Base-by-base conservation (phyloP, 1,140 invertebrate genomes). In the Hyles vespertilio region DNA sequence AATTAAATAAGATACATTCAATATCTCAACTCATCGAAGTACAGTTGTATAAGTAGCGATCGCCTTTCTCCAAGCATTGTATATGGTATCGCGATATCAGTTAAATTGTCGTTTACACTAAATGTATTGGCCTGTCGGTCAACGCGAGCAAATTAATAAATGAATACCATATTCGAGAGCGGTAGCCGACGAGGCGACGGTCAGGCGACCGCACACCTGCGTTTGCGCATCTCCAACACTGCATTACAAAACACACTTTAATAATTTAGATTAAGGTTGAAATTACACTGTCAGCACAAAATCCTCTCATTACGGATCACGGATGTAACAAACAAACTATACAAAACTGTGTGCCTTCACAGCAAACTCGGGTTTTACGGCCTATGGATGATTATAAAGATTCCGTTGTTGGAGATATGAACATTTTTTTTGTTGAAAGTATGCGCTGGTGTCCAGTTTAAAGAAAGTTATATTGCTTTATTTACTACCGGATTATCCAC, bases 81-180 rank as follows among this genome's bases (percentile, higher is more conserved):
- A 8, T 34, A 51, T 33, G 33, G 32, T 51, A 34, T 51, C 32
- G 9, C 32, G 34, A 51, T 34, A 51, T 34, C 50, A 51, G 11
- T 51, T 32, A 51, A 34, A 34, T 51, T 51, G 34, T 34, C 50
- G 9, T 34, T 50, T 32, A 32, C 22, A 63, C 61, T 72, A 67
- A 74, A 79, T 75, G 65, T 70, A 66, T 72, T 72, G 67, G 58
- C 65, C 40, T 44, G 52, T 77, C 74, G 82, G 77, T 84, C 77
- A 80, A 70, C 73, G 73, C 70, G 73, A 81, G 80, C 74, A 84
- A 87, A 87, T 88, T 86, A 86, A 84, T 86, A 87, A 84, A 88
- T 86, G 85, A 86, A 86, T 86, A 80, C 81, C 81, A 84, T 84
- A 81, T 80, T 72, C 72, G 75, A 81, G 77, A 83, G 80, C 78